Base-by-base conservation (phyloP, 2,113 vertebrate species). In the Crotalus tigris region DNA sequence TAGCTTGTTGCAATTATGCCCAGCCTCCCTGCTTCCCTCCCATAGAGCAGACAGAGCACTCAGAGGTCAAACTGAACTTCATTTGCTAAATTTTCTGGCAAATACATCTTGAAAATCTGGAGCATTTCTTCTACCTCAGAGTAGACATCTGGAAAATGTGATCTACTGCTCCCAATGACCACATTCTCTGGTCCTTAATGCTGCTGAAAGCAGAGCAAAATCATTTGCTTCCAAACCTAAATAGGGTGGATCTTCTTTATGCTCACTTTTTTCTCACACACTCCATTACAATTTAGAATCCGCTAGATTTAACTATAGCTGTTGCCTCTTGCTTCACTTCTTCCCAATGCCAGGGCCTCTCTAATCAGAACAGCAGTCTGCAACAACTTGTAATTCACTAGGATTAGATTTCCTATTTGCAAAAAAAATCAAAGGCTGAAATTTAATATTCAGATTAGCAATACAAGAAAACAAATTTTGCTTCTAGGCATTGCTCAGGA, bases 151-250 rank as follows among this genome's bases (percentile, higher is more conserved):
- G 96, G 81, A 39, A 7, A 11, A 85, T 91, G 90, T 96, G 97
- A 98, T 96, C 95, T 86, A 93, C 94, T 59, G 89, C 85, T 96
- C 97, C 94, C 96, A 87, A 12, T 90, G 90, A 97, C 87, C 93
- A 89, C 2, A 0, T 96, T 96, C 95, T 96, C 88, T 91, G 89
- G 95, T 94, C 94, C 93, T 9, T 85, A 96, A 92, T 0, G 0
- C 88, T 95, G 95, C 91, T 95, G 96, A 96, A 94, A 96, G 95
- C 95, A 97, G 95, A 97, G 94, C 94, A 97, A 97, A 96, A 94
- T 94, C 93, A 88, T 96, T 94, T 87, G 88, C 96, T 95, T 90
- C 95, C 97, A 96, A 94, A 94, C 85, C 33, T 0, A 81, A 89
- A 93, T 69, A 5, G 58, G 93, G 94, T 61, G 87, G 44, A 46